phyloP scores from a whole-genome alignment of 2,888 invertebrate genomes.

The Drosophila anomalata region DNA sequence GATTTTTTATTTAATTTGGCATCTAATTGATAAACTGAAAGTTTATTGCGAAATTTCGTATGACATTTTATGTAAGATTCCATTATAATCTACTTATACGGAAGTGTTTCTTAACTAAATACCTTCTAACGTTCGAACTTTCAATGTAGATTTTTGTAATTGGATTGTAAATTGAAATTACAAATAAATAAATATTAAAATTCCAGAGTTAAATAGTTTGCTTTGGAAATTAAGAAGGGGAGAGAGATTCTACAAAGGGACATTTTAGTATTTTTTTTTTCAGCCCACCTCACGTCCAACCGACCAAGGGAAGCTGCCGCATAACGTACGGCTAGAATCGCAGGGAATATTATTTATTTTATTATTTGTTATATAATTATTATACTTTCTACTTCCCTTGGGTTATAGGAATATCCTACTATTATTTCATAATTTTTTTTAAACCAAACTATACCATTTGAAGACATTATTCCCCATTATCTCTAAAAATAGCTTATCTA shows the following conservation, averaged over 20 bases:
- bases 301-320: too few relatives aligned
- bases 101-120: slow-evolving; percentile 17
- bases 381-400: too few relatives aligned
- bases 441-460: neutral
- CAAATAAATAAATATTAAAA: slow-evolving; percentile 17
- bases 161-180: neutral
- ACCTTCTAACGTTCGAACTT: slow-evolving; percentile 13
- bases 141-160: slow-evolving; percentile 14
- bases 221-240: neutral
- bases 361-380: too few relatives aligned
- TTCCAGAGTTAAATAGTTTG: neutral
- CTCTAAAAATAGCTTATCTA: slow-evolving; percentile 28
- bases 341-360: too few relatives aligned
- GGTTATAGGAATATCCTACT: too few relatives aligned
- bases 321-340: too few relatives aligned
- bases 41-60: slow-evolving; percentile 32
- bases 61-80: slow-evolving; percentile 26
- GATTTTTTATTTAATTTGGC: slow-evolving; percentile 47
- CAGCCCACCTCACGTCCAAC: too few relatives aligned
- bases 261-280: too few relatives aligned
- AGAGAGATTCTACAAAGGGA: too few relatives aligned
- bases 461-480: neutral
- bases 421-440: neutral
- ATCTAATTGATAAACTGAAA: slow-evolving; percentile 41
- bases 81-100: slow-evolving; percentile 5